A percentile compares a stretch with the other conserved stretches of the same genome.
Conservation (phyloP, 2,797 vertebrate genomes). For the Pagetopsis macropterus region DNA sequence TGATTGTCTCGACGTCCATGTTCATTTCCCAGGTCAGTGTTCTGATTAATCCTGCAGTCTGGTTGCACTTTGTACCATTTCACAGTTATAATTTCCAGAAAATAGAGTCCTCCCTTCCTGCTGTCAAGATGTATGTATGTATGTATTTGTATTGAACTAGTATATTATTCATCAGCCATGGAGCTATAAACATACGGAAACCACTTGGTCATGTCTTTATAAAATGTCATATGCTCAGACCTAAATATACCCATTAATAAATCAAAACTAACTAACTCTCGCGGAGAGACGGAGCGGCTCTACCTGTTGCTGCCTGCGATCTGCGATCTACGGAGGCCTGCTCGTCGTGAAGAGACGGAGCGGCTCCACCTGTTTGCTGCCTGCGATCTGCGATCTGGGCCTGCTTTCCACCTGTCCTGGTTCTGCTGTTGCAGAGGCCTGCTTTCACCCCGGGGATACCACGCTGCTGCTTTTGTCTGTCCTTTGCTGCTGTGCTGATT, state of each 20-base stretch:
- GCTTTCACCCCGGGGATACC: too few species aligned
- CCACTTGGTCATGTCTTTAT: slow-evolving; percentile 33
- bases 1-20: slow-evolving; percentile 40
- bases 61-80: slow-evolving; percentile 59
- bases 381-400: too few species aligned
- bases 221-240: not conserved
- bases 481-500: too few species aligned
- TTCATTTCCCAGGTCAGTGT: slow-evolving; percentile 42
- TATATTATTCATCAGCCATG: slow-evolving; percentile 43
- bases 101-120: slow-evolving; percentile 45
- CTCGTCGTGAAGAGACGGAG: too few species aligned
- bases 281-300: too few species aligned
- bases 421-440: too few species aligned
- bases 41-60: slow-evolving; percentile 55
- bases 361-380: too few species aligned
- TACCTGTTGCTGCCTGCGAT: too few species aligned
- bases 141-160: slow-evolving; percentile 33
- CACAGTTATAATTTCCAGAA: slow-evolving; percentile 47
- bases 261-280: not conserved
- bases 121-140: slow-evolving; percentile 44
- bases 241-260: slow-evolving; percentile 24
- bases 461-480: too few species aligned
- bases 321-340: too few species aligned
- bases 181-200: slow-evolving; percentile 33
- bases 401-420: too few species aligned